Evolutionary conservation across 1,140 invertebrate species (phyloP).

Genomic region (Drosophila suzukii): DNA sequence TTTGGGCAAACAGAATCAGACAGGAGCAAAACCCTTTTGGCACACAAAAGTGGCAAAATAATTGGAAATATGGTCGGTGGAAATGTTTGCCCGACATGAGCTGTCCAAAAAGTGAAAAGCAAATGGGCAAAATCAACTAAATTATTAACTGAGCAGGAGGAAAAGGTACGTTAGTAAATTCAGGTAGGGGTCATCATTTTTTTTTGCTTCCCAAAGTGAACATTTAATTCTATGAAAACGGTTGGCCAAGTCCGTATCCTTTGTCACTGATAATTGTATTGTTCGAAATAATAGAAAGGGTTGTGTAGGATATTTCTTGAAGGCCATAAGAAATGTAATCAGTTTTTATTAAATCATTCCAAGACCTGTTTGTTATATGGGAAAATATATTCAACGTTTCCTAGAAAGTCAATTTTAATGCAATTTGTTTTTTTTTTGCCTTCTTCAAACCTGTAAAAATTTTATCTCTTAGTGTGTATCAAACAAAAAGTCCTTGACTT

Average conservation of each 20-base stretch:
- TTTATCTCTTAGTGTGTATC: constrained; percentile 4
- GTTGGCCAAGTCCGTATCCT: constrained; percentile 25
- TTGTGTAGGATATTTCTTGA: constrained; percentile 12
- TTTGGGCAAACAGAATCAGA: constrained; percentile 34
- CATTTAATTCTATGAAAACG: constrained; percentile 30
- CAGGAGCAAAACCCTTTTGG: constrained; percentile 33
- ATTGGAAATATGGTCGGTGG: constrained; percentile 72
- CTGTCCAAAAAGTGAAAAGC: constrained; percentile 46
- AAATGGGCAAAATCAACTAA: constrained; percentile 63
- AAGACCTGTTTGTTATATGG: background rate
- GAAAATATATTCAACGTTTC: background rate
- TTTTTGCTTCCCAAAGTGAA: constrained; percentile 4
- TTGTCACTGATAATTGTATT: constrained; percentile 36
- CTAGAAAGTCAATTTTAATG: constrained; percentile 9
- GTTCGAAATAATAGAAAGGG: constrained; percentile 2
- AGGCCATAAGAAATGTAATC: constrained; percentile 7
- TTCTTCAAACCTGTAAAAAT: background rate
- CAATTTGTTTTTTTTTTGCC: constrained; percentile 1
- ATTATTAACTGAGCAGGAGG: constrained; percentile 51
- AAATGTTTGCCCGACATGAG: constrained; percentile 53
- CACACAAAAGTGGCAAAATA: constrained; percentile 48
- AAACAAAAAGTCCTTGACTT: too few relatives aligned
- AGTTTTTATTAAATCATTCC: constrained; percentile 13
- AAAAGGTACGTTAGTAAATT: constrained; percentile 19
- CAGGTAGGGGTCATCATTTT: constrained; percentile 35